Evolutionary conservation across 2,113 vertebrate genomes (phyloP).

Genomic region (Periophthalmus modestus): DNA sequence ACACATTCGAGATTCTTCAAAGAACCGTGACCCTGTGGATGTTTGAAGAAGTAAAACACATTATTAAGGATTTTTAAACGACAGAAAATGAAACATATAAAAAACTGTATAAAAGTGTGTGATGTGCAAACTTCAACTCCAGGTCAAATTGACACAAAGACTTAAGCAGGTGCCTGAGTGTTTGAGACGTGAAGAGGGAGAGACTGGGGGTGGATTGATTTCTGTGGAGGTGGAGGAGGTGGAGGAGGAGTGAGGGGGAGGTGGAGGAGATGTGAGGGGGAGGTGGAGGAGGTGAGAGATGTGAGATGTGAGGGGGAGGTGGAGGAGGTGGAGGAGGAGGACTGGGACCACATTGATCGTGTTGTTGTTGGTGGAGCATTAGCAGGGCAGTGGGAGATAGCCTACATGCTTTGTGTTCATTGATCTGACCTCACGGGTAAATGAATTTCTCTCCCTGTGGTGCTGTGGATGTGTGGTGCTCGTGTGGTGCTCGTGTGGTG

Average conservation of each 20-base stretch:
- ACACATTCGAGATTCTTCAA: no score
- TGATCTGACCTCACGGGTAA: conserved; percentile 33
- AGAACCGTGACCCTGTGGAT: no score
- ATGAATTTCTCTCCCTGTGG: conserved; percentile 21
- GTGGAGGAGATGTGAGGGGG: not conserved
- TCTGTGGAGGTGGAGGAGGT: not conserved
- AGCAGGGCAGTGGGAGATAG: conserved; percentile 19
- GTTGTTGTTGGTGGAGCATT: conserved; percentile 12
- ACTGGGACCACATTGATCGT: conserved; percentile 12
- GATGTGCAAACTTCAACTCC: not conserved
- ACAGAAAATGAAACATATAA: no score
- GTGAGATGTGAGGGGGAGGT: no score
- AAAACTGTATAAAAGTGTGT: no score
- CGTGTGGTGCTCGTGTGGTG: not conserved
- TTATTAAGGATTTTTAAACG: no score
- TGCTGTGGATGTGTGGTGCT: not conserved
- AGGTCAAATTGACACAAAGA: not conserved
- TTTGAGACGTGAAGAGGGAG: conserved; percentile 7
- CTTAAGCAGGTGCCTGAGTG: conserved; percentile 2
- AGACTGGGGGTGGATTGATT: no score
- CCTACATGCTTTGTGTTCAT: conserved; percentile 28
- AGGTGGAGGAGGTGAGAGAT: no score
- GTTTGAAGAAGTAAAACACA: no score
- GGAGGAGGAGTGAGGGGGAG: not conserved
- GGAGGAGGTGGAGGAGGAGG: not conserved